These are phyloP conservation scores for Cephalopterus ornatus DNA, from an alignment of 2,113 vertebrate genomes.

Conservation along the genomic window DNA sequence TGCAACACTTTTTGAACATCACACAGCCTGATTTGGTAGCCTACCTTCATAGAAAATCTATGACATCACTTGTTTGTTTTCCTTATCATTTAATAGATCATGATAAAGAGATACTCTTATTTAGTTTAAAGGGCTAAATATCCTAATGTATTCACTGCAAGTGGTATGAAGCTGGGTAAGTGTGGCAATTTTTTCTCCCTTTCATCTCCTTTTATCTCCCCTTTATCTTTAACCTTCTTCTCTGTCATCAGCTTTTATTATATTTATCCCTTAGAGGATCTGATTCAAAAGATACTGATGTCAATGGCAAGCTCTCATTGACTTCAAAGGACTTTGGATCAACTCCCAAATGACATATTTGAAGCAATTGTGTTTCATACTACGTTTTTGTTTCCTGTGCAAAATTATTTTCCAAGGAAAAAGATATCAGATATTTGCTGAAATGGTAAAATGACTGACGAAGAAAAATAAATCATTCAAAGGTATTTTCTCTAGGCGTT, in stretches of 20 bases:
- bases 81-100: not conserved
- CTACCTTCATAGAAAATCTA: not conserved
- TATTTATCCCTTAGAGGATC: not conserved
- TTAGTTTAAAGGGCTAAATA: slow-evolving; percentile 19
- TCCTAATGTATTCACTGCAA: not conserved
- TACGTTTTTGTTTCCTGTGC: not conserved
- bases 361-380: not conserved
- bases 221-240: slow-evolving; percentile 11
- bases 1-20: not conserved
- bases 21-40: not conserved
- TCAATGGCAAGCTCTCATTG: slow-evolving; percentile 6
- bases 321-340: slow-evolving; percentile 28
- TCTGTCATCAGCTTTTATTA: slow-evolving; percentile 15
- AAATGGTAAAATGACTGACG: not conserved
- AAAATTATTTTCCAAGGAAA: not conserved
- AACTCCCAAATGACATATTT: not conserved
- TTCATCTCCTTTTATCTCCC: slow-evolving; percentile 12
- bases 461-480: not conserved
- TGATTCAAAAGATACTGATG: slow-evolving; percentile 1
- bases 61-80: not conserved
- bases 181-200: not conserved
- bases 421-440: not conserved
- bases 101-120: not conserved
- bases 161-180: not conserved
- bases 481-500: not conserved